phyloP scores from a whole-genome alignment of 2,888 invertebrate species.

The Frankliniella intonsa region DNA sequence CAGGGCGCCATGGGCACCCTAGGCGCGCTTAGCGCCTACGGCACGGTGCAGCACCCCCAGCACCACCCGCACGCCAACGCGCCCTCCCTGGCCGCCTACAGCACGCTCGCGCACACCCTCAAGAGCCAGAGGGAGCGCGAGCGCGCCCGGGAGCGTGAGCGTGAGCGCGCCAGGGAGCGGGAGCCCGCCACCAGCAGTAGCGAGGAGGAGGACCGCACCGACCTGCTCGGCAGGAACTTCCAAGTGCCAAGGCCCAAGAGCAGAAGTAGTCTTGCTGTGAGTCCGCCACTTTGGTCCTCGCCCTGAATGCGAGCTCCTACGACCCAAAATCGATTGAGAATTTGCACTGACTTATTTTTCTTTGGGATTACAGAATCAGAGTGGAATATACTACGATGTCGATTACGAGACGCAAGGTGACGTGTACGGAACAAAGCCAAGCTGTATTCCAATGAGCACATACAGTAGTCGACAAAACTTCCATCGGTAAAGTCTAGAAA shows the following conservation, averaged over 20 bases:
- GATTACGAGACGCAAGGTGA: constrained; percentile 67
- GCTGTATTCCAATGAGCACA: constrained; percentile 71
- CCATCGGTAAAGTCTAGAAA: not conserved
- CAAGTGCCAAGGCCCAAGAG: constrained; percentile 81
- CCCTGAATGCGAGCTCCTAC: too few relatives aligned
- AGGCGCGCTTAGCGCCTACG: constrained; percentile 7
- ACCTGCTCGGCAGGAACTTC: constrained; percentile 62
- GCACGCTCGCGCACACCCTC: constrained; percentile 28
- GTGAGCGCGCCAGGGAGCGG: constrained; percentile 29
- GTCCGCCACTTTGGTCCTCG: constrained; percentile 35
- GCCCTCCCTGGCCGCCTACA: constrained; percentile 21
- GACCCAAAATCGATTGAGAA: too few relatives aligned
- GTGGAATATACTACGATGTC: constrained; percentile 84
- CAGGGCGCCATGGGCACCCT: constrained; percentile 27
- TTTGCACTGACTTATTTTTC: constrained; percentile 27
- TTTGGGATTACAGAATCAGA: constrained; percentile 67
- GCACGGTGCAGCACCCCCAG: constrained; percentile 19
- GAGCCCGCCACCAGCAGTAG: constrained; percentile 45
- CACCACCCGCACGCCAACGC: not conserved
- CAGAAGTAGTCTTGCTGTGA: constrained; percentile 63
- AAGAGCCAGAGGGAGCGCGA: constrained; percentile 26
- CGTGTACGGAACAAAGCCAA: constrained; percentile 54
- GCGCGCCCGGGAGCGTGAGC: constrained; percentile 6
- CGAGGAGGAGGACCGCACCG: constrained; percentile 66
- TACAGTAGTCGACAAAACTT: constrained; percentile 54